These are phyloP conservation scores for Sinhomidia bicolor DNA, from an alignment of 2,888 invertebrate species.

Conservation along the genomic window DNA sequence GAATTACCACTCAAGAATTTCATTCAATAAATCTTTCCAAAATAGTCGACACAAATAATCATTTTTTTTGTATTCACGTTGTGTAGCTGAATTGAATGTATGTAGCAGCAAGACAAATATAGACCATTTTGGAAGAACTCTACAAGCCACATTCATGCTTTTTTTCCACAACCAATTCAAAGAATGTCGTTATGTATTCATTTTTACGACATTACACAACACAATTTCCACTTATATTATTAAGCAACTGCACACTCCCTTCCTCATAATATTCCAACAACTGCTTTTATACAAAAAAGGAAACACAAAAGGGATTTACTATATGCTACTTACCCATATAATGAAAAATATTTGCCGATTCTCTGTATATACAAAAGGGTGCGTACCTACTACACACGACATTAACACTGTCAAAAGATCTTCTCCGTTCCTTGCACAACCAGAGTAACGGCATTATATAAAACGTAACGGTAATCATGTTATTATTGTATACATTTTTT, in stretches of 20 bases:
- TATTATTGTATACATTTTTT: background rate
- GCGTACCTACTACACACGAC: background rate
- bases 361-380: no score
- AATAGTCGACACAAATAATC: background rate
- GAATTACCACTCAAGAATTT: background rate
- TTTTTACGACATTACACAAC: constrained; percentile 12
- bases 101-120: background rate
- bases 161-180: background rate
- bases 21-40: background rate
- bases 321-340: no score
- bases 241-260: background rate
- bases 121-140: background rate
- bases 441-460: background rate
- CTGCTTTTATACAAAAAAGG: background rate
- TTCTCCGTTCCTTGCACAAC: background rate
- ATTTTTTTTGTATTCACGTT: background rate
- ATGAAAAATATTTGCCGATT: no score
- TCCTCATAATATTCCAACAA: background rate
- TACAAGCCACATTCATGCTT: background rate
- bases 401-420: constrained; percentile 25
- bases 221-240: background rate
- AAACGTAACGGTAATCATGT: background rate
- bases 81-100: background rate
- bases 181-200: background rate
- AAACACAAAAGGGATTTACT: background rate